Conservation (phyloP, 2,797 vertebrate genomes). For the Dromococcyx pavoninus region DNA sequence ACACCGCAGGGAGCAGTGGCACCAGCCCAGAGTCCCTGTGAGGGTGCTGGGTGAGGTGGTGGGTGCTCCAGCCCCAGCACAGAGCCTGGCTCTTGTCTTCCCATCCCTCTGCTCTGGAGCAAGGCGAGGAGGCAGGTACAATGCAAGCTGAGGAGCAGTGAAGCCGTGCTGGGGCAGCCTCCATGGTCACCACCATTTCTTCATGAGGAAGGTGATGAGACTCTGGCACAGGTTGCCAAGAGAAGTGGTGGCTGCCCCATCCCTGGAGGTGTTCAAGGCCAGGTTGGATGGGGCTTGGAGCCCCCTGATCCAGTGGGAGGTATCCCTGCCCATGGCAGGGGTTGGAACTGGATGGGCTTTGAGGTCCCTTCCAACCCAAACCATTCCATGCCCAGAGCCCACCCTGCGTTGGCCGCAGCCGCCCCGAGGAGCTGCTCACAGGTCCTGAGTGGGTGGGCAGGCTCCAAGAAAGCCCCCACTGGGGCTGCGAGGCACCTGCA, state of each 20-base stretch:
- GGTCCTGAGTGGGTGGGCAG: slow-evolving; percentile 40
- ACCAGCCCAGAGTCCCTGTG: neutral
- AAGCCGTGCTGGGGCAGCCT: neutral
- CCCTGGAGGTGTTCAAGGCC: too few relatives aligned
- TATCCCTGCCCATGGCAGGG: too few relatives aligned
- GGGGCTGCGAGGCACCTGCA: neutral
- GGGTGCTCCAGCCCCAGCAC: neutral
- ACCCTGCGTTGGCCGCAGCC: accelerated
- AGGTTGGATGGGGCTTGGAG: too few relatives aligned
- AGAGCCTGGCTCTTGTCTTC: neutral
- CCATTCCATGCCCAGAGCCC: neutral
- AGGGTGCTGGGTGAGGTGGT: neutral
- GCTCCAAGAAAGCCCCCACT: neutral
- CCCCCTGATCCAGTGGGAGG: too few relatives aligned
- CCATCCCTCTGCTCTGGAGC: accelerated
- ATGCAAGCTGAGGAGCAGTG: neutral
- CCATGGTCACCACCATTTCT: neutral
- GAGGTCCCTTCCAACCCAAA: too few relatives aligned
- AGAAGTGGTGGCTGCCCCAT: too few relatives aligned
- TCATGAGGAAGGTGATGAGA: too few relatives aligned
- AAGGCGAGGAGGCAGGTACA: neutral
- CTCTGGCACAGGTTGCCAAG: too few relatives aligned
- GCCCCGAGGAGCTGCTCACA: neutral
- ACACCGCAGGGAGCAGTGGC: neutral
- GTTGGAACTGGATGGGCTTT: too few relatives aligned